phyloP scores from a whole-genome alignment of 1,140 invertebrate genomes.

The Cecropterus lyciades region DNA sequence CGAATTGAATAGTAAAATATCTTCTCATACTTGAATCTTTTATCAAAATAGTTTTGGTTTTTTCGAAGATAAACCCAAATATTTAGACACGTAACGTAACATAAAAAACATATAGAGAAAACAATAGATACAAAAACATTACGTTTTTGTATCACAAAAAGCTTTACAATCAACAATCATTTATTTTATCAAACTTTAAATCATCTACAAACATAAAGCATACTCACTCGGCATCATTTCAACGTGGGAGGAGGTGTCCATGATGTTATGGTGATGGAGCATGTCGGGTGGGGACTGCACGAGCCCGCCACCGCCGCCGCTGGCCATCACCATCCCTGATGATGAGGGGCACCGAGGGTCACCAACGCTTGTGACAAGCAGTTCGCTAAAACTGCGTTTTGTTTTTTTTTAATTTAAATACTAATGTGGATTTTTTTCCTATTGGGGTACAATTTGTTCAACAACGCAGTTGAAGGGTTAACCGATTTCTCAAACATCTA shows the following conservation, averaged over 20 bases:
- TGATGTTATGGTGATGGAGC: constrained; percentile 79
- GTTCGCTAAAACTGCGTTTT: too few species aligned
- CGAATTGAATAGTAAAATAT: too few species aligned
- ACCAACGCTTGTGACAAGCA: constrained; percentile 17
- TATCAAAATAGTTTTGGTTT: too few species aligned
- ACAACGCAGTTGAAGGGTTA: constrained; percentile 4
- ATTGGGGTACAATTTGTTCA: constrained; percentile 1
- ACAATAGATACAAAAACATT: too few species aligned
- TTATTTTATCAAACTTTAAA: too few species aligned
- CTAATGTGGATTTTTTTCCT: not conserved
- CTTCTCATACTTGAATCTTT: too few species aligned
- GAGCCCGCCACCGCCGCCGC: constrained; percentile 77
- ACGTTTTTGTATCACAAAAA: too few species aligned
- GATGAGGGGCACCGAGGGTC: constrained; percentile 33
- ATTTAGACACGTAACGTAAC: too few species aligned
- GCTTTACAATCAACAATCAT: too few species aligned
- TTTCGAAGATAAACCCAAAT: too few species aligned
- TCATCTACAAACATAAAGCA: not conserved
- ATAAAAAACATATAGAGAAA: too few species aligned
- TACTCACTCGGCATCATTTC: constrained; percentile 81
- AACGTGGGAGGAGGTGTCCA: constrained; percentile 78
- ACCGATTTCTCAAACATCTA: not conserved
- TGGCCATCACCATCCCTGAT: constrained; percentile 80
- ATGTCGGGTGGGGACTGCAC: constrained; percentile 81
- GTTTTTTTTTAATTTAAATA: too few species aligned